Percentiles rank a stretch among this genome's conserved stretches.
These are phyloP conservation scores for Synchiropus splendidus DNA, from an alignment of 2,113 vertebrate species.

Conservation along the genomic window DNA sequence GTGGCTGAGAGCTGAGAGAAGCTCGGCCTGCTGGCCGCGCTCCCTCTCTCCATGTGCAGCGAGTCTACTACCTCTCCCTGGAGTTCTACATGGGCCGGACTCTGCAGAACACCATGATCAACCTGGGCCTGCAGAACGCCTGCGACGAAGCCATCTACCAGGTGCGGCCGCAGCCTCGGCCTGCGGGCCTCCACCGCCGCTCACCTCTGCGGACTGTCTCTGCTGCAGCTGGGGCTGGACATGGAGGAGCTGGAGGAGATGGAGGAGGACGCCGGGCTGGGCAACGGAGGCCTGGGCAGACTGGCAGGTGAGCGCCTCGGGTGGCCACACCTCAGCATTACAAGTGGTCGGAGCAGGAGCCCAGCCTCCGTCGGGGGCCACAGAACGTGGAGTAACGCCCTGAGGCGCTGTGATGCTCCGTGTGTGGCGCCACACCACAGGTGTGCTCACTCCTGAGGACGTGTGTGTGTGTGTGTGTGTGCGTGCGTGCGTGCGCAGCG, in stretches of 20 bases:
- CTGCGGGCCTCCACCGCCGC: not conserved
- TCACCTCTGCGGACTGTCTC: not conserved
- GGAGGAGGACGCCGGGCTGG: constrained; percentile 92
- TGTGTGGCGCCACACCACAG: too few relatives aligned
- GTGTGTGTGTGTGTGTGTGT: too few relatives aligned
- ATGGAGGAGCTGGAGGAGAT: constrained; percentile 97
- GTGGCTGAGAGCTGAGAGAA: too few relatives aligned
- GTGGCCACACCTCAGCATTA: too few relatives aligned
- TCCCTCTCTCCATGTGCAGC: constrained; percentile 57
- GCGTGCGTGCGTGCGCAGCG: constrained; percentile 53
- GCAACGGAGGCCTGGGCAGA: constrained; percentile 89
- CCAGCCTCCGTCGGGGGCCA: too few relatives aligned
- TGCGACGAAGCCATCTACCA: constrained; percentile 94
- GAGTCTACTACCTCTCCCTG: constrained; percentile 92
- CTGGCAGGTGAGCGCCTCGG: constrained; percentile 88
- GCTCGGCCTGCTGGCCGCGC: too few relatives aligned
- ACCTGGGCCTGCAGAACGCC: constrained; percentile 91
- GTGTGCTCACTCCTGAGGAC: too few relatives aligned
- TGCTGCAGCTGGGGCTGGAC: constrained; percentile 79
- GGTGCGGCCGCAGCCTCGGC: constrained; percentile 64
- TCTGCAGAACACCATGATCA: constrained; percentile 95
- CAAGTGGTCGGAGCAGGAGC: not conserved
- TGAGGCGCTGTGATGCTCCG: too few relatives aligned
- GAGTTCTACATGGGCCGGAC: constrained; percentile 97
- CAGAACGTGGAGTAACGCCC: too few relatives aligned